These are phyloP conservation scores for Heliopora coerulea DNA, from an alignment of 92 coral and sea anemone species.

Conservation along the genomic window DNA sequence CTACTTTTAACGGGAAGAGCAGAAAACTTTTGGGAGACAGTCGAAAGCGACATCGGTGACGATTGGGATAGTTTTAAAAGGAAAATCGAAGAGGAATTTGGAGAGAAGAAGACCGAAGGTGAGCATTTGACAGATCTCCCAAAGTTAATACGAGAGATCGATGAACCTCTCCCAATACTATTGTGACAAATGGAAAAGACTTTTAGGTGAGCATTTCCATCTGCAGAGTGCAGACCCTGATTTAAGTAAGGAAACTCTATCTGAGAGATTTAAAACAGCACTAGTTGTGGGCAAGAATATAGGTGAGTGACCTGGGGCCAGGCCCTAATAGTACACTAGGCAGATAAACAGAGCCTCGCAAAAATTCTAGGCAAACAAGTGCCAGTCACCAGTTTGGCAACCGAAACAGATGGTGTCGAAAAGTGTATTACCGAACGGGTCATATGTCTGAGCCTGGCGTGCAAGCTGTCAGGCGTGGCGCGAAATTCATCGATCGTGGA, in stretches of 20 bases:
- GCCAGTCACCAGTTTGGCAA: too few relatives aligned
- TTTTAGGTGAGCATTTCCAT: background rate
- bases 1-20: too few relatives aligned
- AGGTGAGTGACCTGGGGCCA: conserved; percentile 12
- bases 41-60: background rate
- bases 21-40: too few relatives aligned
- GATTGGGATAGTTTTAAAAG: background rate
- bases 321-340: too few relatives aligned
- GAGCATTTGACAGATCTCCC: background rate
- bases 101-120: background rate
- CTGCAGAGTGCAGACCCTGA: background rate
- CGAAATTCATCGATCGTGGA: background rate
- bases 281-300: background rate
- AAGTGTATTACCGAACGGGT: too few relatives aligned
- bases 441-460: too few relatives aligned
- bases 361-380: too few relatives aligned
- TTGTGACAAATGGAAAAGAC: conserved; percentile 25
- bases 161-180: conserved; percentile 30
- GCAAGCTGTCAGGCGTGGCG: too few relatives aligned
- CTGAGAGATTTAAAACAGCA: background rate
- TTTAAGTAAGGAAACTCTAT: background rate
- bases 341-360: too few relatives aligned
- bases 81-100: background rate
- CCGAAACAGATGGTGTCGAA: too few relatives aligned
- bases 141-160: conserved; percentile 14